Conservation (phyloP, 2,888 invertebrate genomes). For the Phlogophora meticulosa region DNA sequence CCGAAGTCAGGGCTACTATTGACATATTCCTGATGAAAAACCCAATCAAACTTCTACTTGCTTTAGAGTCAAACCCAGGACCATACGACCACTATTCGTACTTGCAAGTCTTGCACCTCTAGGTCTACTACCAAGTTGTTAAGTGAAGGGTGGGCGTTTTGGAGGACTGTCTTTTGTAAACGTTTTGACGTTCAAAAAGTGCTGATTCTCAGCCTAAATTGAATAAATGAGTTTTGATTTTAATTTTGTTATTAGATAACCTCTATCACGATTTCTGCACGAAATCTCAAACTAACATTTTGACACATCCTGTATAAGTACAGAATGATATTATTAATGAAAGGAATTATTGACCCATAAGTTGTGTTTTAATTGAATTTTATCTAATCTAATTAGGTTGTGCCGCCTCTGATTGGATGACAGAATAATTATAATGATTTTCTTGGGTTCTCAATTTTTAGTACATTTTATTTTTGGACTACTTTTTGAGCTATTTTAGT, state of each 20-base stretch:
- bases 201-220: too few relatives aligned
- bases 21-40: too few relatives aligned
- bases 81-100: too few relatives aligned
- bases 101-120: too few relatives aligned
- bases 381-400: conserved; percentile 51
- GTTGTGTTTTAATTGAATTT: conserved; percentile 48
- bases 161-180: too few relatives aligned
- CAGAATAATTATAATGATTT: conserved; percentile 23
- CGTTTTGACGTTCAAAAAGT: too few relatives aligned
- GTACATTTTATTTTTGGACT: not conserved
- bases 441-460: conserved; percentile 1
- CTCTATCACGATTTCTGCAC: not conserved
- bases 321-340: conserved; percentile 31
- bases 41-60: too few relatives aligned
- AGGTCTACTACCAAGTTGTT: not conserved
- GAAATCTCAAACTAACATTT: not conserved
- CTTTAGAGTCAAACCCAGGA: too few relatives aligned
- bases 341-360: conserved; percentile 41
- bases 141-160: too few relatives aligned
- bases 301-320: conserved; percentile 5
- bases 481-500: not conserved
- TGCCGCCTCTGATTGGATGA: conserved; percentile 6
- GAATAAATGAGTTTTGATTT: too few relatives aligned
- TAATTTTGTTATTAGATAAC: not conserved
- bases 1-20: too few relatives aligned